Evolutionary conservation across 2,888 invertebrate genomes (phyloP), one percentile per base, ranked within the genome.

Genomic region (Agonopterix arenella): DNA sequence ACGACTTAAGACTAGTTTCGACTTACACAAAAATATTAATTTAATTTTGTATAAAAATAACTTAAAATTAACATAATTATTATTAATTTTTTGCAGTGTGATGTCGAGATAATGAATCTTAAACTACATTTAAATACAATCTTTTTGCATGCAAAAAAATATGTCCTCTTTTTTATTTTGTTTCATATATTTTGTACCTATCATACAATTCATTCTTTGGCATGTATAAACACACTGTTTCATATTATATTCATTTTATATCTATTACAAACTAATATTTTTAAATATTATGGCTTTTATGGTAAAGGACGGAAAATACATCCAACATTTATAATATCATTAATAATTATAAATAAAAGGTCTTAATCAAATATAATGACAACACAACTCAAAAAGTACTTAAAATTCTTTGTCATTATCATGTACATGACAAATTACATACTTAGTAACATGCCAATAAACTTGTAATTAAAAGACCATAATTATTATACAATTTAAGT

Each of bases 1-100:
- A 81, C 78, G 70, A 66, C 84, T 85, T 84, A 84, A 76, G 80
- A 82, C 81, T 83, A 83, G 78, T 77, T 67, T 70, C 69, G 59
- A 66, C 65, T 68, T 71, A 74, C 58, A 73, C 62, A 66, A 66
- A 58, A 67, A 65, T 60, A 65, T 62, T 62, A 62, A 59, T 59
- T 67, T 63, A 64, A 66, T 62, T 62, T 62, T 66, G 64, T 65
- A 69, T 58, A 71, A 76, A 73, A 72, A 73, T 74, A 73, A 73
- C 73, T 70, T 75, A 73, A 18, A 44, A 45, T 62, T 61, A 54
- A 58, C 55, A 61, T 61, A 63, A 50, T 50, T 8, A 46, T 45
- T 50, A 48, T 55, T 46, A 56, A 55, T 28, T 28, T 5, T 52
- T 51, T 43, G 51, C 52, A 55, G 50, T 62, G 57, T 59, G 59